Evolutionary conservation across 2,888 invertebrate species (phyloP).

Genomic region (Platycnemis pennipes): DNA sequence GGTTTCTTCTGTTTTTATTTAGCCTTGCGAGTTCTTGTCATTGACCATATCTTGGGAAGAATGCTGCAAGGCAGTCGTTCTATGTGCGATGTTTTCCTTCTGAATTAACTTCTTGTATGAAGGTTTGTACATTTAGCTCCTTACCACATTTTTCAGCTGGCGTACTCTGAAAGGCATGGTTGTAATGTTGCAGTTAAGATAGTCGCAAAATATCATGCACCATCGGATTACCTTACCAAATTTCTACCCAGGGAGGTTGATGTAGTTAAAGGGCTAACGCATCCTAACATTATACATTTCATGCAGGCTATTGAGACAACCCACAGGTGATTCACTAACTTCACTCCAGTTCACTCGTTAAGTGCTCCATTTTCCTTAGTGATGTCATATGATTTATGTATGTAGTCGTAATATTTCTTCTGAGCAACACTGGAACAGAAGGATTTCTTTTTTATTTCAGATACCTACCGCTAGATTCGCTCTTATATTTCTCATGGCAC

Average conservation of each 20-base stretch:
- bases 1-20: slow-evolving; percentile 77
- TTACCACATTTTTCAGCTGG: slow-evolving; percentile 81
- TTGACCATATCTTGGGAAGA: not conserved
- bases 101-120: not conserved
- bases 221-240: slow-evolving; percentile 89
- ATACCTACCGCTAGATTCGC: no score
- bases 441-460: no score
- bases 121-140: not conserved
- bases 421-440: no score
- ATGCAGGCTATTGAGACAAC: slow-evolving; percentile 92
- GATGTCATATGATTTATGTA: no score
- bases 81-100: not conserved
- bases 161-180: slow-evolving; percentile 87
- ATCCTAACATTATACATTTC: slow-evolving; percentile 89
- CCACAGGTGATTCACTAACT: slow-evolving; percentile 84
- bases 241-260: slow-evolving; percentile 91
- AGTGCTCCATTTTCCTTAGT: no score
- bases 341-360: no score
- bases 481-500: no score
- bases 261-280: slow-evolving; percentile 89
- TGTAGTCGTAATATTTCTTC: no score
- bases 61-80: not conserved
- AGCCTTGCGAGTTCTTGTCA: not conserved
- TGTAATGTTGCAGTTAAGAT: slow-evolving; percentile 91
- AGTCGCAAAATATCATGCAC: slow-evolving; percentile 90